Evolutionary conservation across 2,797 vertebrate genomes (phyloP).

Genomic region (Sebastes kiyomatsui): DNA sequence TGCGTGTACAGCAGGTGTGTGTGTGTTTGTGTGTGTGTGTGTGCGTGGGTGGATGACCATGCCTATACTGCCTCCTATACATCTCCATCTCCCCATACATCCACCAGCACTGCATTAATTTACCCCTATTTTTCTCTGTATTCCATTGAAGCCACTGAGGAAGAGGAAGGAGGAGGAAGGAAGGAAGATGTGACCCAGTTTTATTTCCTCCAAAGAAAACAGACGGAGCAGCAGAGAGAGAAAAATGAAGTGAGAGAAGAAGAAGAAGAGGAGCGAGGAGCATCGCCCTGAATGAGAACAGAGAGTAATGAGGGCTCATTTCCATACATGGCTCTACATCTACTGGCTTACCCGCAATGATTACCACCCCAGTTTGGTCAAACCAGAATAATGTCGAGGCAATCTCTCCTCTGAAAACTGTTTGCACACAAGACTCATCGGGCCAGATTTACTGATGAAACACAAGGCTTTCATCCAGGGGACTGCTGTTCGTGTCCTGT

Average conservation of each 20-base stretch:
- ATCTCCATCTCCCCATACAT: conserved; percentile 22
- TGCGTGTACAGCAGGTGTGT: neutral
- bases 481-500: too few relatives aligned
- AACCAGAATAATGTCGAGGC: conserved; percentile 24
- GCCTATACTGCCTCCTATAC: conserved; percentile 9
- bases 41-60: conserved; percentile 11
- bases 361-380: conserved; percentile 16
- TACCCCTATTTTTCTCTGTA: conserved; percentile 28
- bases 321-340: conserved; percentile 53
- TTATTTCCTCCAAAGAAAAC: conserved; percentile 68
- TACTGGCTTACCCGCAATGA: conserved; percentile 30
- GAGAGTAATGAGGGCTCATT: conserved; percentile 70
- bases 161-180: conserved; percentile 44
- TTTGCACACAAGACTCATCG: neutral
- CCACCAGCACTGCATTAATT: conserved; percentile 33
- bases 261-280: conserved; percentile 38
- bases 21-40: neutral
- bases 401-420: conserved; percentile 3
- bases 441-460: neutral
- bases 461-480: too few relatives aligned
- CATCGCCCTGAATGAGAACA: conserved; percentile 53
- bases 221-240: conserved; percentile 56
- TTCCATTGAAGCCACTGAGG: conserved; percentile 54
- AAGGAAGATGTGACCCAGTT: conserved; percentile 74
- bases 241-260: conserved; percentile 45